Percentiles rank a stretch among this genome's conserved stretches.
Evolutionary conservation across 1,140 invertebrate genomes (phyloP).

Genomic region (Cydia pomonella): DNA sequence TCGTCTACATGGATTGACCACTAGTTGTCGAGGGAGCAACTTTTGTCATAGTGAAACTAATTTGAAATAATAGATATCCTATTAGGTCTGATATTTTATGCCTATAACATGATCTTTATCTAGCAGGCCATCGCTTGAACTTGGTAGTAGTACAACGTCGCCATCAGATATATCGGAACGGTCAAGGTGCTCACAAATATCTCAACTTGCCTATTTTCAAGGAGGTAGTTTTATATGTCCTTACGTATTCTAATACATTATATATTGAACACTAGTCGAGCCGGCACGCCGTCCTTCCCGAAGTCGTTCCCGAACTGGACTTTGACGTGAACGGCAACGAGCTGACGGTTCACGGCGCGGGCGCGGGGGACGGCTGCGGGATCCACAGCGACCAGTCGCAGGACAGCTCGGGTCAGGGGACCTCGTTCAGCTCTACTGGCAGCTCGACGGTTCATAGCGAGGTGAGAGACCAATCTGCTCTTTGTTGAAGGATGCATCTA

Average conservation of each 20-base stretch:
- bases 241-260: not conserved
- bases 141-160: too few species aligned
- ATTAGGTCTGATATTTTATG: too few species aligned
- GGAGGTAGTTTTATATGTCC: too few species aligned
- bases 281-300: conserved; percentile 18
- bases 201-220: too few species aligned
- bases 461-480: conserved; percentile 40
- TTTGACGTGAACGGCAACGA: conserved; percentile 61
- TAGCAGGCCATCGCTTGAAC: too few species aligned
- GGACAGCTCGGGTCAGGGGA: conserved; percentile 66
- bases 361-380: conserved; percentile 67
- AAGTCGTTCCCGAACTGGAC: conserved; percentile 44
- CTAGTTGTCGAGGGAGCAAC: too few species aligned
- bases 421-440: conserved; percentile 60
- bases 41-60: too few species aligned
- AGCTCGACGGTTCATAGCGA: conserved; percentile 60
- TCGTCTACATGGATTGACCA: too few species aligned
- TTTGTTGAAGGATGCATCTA: not conserved
- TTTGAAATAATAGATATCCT: too few species aligned
- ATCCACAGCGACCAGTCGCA: conserved; percentile 71
- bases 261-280: not conserved
- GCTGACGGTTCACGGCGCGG: conserved; percentile 48
- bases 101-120: too few species aligned
- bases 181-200: too few species aligned
- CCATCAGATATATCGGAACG: too few species aligned